Base-by-base conservation (phyloP, 1,140 invertebrate genomes). In the Bombus confusus region DNA sequence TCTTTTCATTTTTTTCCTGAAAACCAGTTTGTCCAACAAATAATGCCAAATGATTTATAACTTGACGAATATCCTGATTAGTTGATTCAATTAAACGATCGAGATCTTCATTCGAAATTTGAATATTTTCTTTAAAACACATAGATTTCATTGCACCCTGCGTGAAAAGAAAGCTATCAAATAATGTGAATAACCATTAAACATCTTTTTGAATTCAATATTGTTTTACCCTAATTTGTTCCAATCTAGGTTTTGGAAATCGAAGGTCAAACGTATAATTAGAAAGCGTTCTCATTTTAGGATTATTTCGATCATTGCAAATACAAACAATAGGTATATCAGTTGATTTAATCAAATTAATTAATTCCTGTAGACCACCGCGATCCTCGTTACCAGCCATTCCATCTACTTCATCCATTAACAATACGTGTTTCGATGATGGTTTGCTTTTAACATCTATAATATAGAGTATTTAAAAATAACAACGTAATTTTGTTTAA, bases 331-430 rank as follows among this genome's bases (percentile, higher is more conserved):
- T 97, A 0, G 99, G 99, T 75, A 99, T 96, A 75, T 97, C 97
- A 0, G 98, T 96, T 4, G 96, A 95, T 95, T 99, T 99, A 71
- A 99, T 99, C 10, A 99, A 95, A 34, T 95, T 95, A 87, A 99
- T 99, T 25, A 99, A 94, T 96, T 99, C 99, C 94, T 98, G 97
- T 69, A 99, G 96, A 74, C 99, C 99, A 72, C 99, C 99, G 89
- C 99, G 96, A 95, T 99, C 99, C 94, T 99, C 98, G 94, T 99
- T 99, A 25, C 99, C 99, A 22, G 99, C 98, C 99, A 99, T 99
- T 25, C 99, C 99, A 94, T 99, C 99, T 1, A 99, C 99, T 97
- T 99, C 99, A 92, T 99, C 99, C 99, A 99, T 99, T 25, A 99
- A 96, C 1, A 99, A 93, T 41, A 99, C 98, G 93, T 99, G 98